phyloP scores from a whole-genome alignment of 2,888 invertebrate genomes.

The Oligia strigilis region DNA sequence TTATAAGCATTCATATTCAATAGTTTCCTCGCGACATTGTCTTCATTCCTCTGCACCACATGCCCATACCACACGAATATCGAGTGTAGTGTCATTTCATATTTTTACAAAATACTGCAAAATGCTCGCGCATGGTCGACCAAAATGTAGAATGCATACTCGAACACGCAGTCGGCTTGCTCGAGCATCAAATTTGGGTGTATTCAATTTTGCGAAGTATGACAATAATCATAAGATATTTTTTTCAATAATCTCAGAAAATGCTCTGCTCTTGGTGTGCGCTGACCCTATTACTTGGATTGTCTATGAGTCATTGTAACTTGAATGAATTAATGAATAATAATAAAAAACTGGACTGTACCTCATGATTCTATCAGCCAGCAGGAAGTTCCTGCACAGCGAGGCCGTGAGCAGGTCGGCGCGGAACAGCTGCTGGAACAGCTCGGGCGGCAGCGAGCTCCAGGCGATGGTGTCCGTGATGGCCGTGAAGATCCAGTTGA shows the following conservation, averaged over 20 bases:
- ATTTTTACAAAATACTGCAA: no score
- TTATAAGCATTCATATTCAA: neutral
- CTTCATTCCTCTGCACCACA: neutral
- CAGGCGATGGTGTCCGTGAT: constrained; percentile 99
- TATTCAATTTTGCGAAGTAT: no score
- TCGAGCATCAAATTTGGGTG: no score
- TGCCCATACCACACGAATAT: neutral
- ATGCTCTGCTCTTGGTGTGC: no score
- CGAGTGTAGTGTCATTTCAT: no score
- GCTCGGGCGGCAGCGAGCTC: constrained; percentile 98
- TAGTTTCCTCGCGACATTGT: neutral
- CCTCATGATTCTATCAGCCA: constrained; percentile 98
- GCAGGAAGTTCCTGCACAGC: constrained; percentile 98
- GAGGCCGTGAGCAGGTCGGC: constrained; percentile 99
- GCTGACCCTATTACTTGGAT: no score
- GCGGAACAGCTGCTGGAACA: constrained; percentile 98
- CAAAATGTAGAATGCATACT: no score
- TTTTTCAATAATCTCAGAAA: no score
- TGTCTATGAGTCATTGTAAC: no score
- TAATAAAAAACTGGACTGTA: neutral
- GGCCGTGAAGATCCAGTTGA: constrained; percentile 99
- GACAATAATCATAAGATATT: no score
- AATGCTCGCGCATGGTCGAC: no score
- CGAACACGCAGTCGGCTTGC: no score
- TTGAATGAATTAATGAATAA: neutral